These are phyloP conservation scores for Sinelater perroti DNA, from an alignment of 2,888 invertebrate genomes.

Conservation along the genomic window DNA sequence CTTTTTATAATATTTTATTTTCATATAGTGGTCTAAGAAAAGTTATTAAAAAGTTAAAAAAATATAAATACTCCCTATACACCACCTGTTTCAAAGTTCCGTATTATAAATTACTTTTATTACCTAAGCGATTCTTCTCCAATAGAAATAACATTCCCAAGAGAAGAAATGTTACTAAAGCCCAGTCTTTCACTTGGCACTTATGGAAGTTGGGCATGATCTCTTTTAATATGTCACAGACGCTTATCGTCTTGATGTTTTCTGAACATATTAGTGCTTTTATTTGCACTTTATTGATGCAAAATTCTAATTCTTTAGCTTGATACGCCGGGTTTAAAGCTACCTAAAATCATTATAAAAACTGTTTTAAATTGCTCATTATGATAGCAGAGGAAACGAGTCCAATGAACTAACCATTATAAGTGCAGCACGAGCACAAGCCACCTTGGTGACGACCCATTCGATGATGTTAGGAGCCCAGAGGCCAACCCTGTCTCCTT, in stretches of 20 bases:
- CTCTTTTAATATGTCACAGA: conserved; percentile 71
- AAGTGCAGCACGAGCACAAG: conserved; percentile 76
- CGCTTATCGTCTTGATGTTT: conserved; percentile 70
- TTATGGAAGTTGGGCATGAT: too few relatives aligned
- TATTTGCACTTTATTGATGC: conserved; percentile 74
- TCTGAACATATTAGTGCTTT: conserved; percentile 73
- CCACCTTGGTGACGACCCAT: conserved; percentile 79
- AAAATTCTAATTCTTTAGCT: conserved; percentile 74
- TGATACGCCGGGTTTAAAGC: conserved; percentile 82
- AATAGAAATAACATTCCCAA: too few relatives aligned
- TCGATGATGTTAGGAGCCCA: conserved; percentile 82
- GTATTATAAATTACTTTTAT: too few relatives aligned
- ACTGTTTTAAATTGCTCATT: not conserved
- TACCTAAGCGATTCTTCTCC: too few relatives aligned
- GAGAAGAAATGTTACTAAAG: too few relatives aligned
- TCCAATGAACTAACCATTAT: conserved; percentile 66
- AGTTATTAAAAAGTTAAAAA: too few relatives aligned
- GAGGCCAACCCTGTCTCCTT: conserved; percentile 79
- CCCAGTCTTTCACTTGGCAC: too few relatives aligned
- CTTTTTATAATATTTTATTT: too few relatives aligned
- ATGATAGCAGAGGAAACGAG: not conserved
- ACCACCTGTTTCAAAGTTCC: too few relatives aligned
- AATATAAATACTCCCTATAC: too few relatives aligned
- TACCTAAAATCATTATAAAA: conserved; percentile 62
- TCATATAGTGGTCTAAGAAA: too few relatives aligned